These are phyloP conservation scores for Mus musculus DNA, from an alignment of 2,113 vertebrate species.

Conservation along the genomic window DNA sequence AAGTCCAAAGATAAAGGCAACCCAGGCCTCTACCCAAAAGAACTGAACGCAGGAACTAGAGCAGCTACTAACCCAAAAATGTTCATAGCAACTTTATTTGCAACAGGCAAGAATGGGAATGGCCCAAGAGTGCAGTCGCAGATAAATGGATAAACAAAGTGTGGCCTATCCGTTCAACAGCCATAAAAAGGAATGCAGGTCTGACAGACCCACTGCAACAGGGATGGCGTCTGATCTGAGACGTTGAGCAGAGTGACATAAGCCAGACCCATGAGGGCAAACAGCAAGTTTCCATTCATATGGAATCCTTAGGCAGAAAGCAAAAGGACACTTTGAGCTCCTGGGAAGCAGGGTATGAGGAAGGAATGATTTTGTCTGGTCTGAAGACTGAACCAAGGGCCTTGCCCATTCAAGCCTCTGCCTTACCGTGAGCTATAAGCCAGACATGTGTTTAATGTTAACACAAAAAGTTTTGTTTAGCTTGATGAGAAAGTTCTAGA, in stretches of 20 bases:
- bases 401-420: neutral
- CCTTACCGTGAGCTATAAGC: neutral
- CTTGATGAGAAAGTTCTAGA: neutral
- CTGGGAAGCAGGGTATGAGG: neutral
- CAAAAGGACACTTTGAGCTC: neutral
- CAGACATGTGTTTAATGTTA: neutral
- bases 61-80: neutral
- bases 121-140: neutral
- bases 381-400: neutral
- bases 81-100: constrained; percentile 15
- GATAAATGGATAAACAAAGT: constrained; percentile 33
- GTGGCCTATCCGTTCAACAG: neutral
- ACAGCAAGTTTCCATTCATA: neutral
- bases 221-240: neutral
- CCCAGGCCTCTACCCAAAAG: constrained; percentile 8
- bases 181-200: constrained; percentile 58
- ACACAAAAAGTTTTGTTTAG: neutral
- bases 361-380: neutral
- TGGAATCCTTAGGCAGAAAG: neutral
- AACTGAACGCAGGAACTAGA: neutral
- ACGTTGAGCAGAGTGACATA: neutral
- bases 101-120: neutral
- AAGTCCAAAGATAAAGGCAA: constrained; percentile 7
- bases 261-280: constrained; percentile 34
- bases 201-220: neutral